phyloP scores from a whole-genome alignment of 2,888 invertebrate genomes.

The Chalcosyrphus nemorum region DNA sequence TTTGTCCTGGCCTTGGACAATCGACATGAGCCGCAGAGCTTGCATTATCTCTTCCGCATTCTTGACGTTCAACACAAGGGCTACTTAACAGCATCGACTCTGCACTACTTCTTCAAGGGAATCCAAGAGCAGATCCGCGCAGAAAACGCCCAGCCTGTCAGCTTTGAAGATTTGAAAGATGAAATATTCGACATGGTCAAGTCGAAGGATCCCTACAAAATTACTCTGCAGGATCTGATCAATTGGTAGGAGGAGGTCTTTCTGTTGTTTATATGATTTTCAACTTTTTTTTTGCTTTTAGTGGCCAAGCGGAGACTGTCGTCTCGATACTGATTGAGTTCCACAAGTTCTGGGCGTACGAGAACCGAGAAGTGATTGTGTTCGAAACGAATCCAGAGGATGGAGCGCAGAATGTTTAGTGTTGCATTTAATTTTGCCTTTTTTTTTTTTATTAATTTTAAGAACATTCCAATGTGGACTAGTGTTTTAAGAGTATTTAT shows the following conservation, averaged over 20 bases:
- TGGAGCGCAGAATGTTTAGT: conserved; percentile 78
- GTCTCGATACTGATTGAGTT: conserved; percentile 96
- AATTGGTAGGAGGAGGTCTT: conserved; percentile 85
- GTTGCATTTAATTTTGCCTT: background rate
- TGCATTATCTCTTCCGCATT: conserved; percentile 95
- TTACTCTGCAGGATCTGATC: conserved; percentile 93
- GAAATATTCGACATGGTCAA: conserved; percentile 99
- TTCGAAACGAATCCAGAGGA: conserved; percentile 83
- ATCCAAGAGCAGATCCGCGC: conserved; percentile 95
- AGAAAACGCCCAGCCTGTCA: conserved; percentile 94
- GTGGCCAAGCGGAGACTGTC: conserved; percentile 96
- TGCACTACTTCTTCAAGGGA: conserved; percentile 97
- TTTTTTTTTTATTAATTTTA: conserved; percentile 53
- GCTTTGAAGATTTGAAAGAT: conserved; percentile 97
- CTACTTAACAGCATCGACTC: conserved; percentile 93
- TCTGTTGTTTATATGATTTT: no score
- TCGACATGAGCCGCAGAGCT: conserved; percentile 93
- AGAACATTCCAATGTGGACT: conserved; percentile 58
- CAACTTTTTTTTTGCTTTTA: no score
- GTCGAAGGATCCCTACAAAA: conserved; percentile 91
- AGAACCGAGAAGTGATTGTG: conserved; percentile 92
- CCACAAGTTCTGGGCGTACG: conserved; percentile 98
- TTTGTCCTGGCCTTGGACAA: conserved; percentile 97
- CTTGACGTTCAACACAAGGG: conserved; percentile 94
- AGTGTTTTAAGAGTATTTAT: conserved; percentile 17